A percentile compares a stretch with the other conserved stretches of the same genome.
Evolutionary conservation across 2,888 invertebrate genomes (phyloP).

Genomic region (Lottia gigantea): DNA sequence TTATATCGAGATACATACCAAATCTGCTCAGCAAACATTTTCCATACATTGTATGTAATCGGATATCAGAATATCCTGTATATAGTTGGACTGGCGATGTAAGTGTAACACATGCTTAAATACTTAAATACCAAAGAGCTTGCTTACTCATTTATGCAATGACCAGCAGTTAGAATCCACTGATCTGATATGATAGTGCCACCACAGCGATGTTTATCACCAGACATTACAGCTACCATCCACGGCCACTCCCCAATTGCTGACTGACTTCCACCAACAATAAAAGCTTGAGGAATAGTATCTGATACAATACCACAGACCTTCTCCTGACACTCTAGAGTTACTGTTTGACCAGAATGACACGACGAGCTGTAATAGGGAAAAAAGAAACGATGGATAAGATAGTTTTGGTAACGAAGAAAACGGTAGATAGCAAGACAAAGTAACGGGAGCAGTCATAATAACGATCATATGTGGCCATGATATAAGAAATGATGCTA

Average conservation of each 20-base stretch:
- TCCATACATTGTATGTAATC: too few relatives aligned
- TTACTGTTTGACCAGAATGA: constrained; percentile 10
- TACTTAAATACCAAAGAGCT: not conserved
- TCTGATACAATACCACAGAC: constrained; percentile 37
- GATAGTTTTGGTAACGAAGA: too few relatives aligned
- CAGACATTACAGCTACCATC: constrained; percentile 42
- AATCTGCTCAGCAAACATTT: too few relatives aligned
- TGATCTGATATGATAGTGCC: constrained; percentile 40
- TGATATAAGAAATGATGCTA: too few relatives aligned
- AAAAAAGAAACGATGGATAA: too few relatives aligned
- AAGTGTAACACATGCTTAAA: too few relatives aligned
- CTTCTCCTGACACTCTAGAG: constrained; percentile 14
- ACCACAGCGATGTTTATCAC: constrained; percentile 42
- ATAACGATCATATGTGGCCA: too few relatives aligned
- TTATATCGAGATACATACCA: too few relatives aligned
- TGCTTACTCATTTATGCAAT: constrained; percentile 49
- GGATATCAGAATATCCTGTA: too few relatives aligned
- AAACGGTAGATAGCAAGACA: too few relatives aligned
- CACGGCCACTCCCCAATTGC: constrained; percentile 52
- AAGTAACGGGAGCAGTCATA: too few relatives aligned
- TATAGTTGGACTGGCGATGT: not conserved
- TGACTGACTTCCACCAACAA: constrained; percentile 41
- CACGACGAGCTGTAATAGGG: constrained; percentile 20
- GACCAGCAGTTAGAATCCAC: constrained; percentile 53
- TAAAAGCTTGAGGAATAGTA: constrained; percentile 35